A percentile compares a stretch with the other conserved stretches of the same genome.
Evolutionary conservation across 2,888 invertebrate species (phyloP).

Genomic region (Ommatoiulus sabulosus): DNA sequence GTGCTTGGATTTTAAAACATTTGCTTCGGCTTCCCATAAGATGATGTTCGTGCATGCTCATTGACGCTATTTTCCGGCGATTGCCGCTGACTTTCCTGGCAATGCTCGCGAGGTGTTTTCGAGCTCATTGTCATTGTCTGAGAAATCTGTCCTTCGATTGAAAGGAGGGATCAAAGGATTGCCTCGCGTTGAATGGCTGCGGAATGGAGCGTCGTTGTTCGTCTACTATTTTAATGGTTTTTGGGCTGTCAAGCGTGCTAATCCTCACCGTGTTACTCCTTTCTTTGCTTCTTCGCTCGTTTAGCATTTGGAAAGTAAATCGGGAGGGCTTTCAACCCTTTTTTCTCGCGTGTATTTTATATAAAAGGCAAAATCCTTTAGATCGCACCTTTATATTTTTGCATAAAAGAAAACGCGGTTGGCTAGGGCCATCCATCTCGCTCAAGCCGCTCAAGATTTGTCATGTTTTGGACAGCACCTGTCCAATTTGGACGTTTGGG

Average conservation of each 20-base stretch:
- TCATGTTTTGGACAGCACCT: background rate
- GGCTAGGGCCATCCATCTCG: background rate
- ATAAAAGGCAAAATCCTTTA: constrained; percentile 1
- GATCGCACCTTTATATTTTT: background rate
- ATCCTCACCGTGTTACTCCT: background rate
- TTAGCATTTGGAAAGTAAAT: background rate
- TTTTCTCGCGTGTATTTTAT: background rate
- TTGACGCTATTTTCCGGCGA: background rate
- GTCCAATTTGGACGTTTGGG: background rate
- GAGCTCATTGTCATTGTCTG: constrained; percentile 9
- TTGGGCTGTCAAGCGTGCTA: background rate
- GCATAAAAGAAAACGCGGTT: background rate
- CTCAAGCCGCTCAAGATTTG: background rate
- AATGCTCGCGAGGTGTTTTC: background rate
- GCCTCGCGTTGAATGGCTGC: background rate
- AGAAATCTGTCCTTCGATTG: constrained; percentile 3
- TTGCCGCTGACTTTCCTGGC: background rate
- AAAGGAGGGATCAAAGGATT: constrained; percentile 34
- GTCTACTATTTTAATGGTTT: background rate
- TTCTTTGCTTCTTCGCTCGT: background rate
- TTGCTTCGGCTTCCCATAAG: background rate
- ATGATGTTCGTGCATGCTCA: background rate
- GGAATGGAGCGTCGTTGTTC: background rate
- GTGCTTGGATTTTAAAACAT: too few relatives aligned
- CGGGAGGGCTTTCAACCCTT: background rate